These are phyloP conservation scores for Leuciscus idus DNA, from an alignment of 2,113 vertebrate genomes.

Conservation along the genomic window DNA sequence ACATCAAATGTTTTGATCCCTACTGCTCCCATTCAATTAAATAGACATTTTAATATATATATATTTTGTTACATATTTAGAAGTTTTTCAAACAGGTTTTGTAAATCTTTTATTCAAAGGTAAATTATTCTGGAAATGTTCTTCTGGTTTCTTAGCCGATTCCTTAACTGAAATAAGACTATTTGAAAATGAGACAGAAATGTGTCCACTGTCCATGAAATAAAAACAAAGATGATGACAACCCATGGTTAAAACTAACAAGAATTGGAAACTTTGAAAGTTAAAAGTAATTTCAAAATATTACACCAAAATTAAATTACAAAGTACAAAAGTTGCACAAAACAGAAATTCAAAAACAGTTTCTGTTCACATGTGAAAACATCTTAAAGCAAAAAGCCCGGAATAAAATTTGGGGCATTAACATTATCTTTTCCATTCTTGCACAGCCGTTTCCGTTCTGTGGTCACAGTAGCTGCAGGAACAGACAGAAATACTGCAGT, in stretches of 20 bases:
- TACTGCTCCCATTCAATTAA: neutral
- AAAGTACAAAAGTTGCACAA: neutral
- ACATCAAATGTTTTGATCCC: neutral
- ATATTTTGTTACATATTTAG: neutral
- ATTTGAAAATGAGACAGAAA: neutral
- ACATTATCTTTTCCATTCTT: neutral
- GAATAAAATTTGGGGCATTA: neutral
- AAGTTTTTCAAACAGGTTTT: neutral
- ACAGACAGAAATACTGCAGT: constrained; percentile 36
- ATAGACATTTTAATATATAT: neutral
- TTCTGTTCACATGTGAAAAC: constrained; percentile 14
- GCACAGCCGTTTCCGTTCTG: constrained; percentile 8
- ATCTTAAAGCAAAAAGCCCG: neutral
- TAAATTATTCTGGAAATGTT: neutral
- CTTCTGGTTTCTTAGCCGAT: neutral
- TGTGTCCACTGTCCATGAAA: neutral
- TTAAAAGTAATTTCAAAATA: neutral
- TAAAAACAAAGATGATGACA: neutral
- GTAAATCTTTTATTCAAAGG: neutral
- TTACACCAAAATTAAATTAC: neutral
- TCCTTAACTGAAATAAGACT: neutral
- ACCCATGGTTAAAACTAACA: neutral
- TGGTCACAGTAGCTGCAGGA: neutral
- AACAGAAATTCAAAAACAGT: neutral
- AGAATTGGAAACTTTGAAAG: no score